Base-by-base conservation (phyloP, 2,888 invertebrate species). In the Lasioglossum morio region DNA sequence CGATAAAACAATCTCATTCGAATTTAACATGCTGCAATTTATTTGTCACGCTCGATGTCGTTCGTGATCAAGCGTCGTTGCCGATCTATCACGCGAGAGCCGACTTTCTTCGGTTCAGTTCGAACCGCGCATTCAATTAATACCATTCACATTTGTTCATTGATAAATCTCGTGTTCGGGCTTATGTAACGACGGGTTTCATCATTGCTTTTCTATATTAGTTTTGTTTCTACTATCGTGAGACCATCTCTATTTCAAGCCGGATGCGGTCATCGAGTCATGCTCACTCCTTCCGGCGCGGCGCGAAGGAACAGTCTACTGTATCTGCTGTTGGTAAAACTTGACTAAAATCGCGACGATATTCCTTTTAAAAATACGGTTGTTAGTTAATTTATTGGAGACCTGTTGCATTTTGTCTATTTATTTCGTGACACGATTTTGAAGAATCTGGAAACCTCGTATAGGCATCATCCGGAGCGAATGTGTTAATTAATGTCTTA, bases 201-300 rank as follows among this genome's bases (percentile, higher is more conserved):
- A 37, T 76, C 60, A 79, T 48, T 70, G 53, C 60, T 77, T 70
- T 53, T 23, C 57, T 70, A 83, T 66, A 78, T 78, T 57, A 27
- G 37, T 40, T 66, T 79, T 34, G 60, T 40, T 66, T 66, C 19
- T 43, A 23, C 14, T 23, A 48, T 57, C 66, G 46, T 76, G 78
- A 77, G 60, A 57, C 27, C 72, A 85, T 79, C 5, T 80, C 53
- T 87, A 85, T 84, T 86, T 80, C 53, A 69, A 77, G 63, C 69
- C 60, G 69, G 60, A 76, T 63, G 77, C 79, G 72, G 46, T 77
- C 70, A 81, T 89, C 81, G 81, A 83, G 78, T 80, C 77, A 78
- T 77, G 77, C 48, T 76, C 66, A 37, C 16, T 66, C 34, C 78
- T 72, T 86, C 79, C 82, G 77, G 77, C 79, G 70, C 82, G 72